Conservation (phyloP, 64 coral and sea anemone genomes). For the Montipora foliosa region DNA sequence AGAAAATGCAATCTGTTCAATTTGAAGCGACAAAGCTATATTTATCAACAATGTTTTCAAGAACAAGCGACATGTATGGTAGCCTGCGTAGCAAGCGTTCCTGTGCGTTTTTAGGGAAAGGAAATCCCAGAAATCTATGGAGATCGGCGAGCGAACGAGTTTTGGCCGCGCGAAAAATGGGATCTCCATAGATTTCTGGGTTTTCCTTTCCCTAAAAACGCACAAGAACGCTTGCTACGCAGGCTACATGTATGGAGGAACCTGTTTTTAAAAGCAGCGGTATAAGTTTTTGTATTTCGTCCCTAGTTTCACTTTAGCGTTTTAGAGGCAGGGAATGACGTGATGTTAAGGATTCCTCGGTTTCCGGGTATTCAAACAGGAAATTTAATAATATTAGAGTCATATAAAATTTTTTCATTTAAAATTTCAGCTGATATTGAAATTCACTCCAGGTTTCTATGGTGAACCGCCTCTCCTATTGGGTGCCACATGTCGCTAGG, state of each 20-base stretch:
- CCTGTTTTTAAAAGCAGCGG: conserved; percentile 14
- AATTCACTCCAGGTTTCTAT: not conserved
- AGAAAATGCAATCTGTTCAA: not conserved
- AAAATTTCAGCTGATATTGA: not conserved
- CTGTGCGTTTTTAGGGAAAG: too few species aligned
- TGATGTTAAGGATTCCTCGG: not conserved
- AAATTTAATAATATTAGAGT: not conserved
- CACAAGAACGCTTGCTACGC: too few species aligned
- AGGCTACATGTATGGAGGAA: not conserved
- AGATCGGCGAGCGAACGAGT: too few species aligned
- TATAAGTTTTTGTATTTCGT: not conserved
- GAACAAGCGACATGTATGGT: not conserved
- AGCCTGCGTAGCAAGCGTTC: too few species aligned
- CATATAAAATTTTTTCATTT: not conserved
- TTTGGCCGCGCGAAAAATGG: too few species aligned
- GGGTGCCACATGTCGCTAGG: not conserved
- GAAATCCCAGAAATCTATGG: too few species aligned
- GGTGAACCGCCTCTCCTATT: not conserved
- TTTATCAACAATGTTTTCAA: conserved; percentile 1
- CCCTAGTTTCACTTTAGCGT: not conserved
- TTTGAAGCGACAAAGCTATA: conserved; percentile 31
- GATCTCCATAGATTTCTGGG: too few species aligned
- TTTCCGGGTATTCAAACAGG: not conserved
- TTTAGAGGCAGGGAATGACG: not conserved
- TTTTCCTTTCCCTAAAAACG: too few species aligned